Evolutionary conservation across 2,113 vertebrate genomes (phyloP).

Genomic region (Oostethus manadensis): DNA sequence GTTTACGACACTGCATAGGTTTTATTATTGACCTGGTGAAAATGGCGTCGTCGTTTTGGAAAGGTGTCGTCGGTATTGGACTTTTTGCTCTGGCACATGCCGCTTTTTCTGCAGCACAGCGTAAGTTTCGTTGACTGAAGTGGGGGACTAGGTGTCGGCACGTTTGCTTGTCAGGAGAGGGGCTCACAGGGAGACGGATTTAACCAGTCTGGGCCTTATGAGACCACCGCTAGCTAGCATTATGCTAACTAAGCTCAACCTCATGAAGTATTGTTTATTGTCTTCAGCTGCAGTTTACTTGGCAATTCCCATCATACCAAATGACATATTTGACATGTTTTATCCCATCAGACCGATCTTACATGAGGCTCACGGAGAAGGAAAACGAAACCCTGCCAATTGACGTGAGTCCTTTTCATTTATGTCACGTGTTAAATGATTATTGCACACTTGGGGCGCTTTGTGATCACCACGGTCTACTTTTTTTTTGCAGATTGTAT

Average conservation of each 20-base stretch:
- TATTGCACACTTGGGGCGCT: not conserved
- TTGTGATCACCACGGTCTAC: not conserved
- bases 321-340: not conserved
- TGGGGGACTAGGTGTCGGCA: rapidly evolving
- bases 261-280: not conserved
- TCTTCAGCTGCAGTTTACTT: not conserved
- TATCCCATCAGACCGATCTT: constrained; percentile 80
- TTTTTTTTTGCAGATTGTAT: constrained; percentile 80
- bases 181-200: not conserved
- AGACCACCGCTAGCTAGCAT: constrained; percentile 10
- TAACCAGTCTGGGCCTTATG: constrained; percentile 29
- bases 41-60: constrained; percentile 91
- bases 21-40: constrained; percentile 46
- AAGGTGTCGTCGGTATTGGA: constrained; percentile 88
- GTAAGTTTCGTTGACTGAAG: constrained; percentile 55
- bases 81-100: constrained; percentile 92
- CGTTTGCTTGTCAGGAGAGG: rapidly evolving
- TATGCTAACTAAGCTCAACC: constrained; percentile 35
- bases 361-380: constrained; percentile 94
- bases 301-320: not conserved
- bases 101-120: constrained; percentile 93
- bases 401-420: constrained; percentile 80
- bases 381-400: constrained; percentile 93
- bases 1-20: constrained; percentile 29
- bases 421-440: not conserved